Conservation (phyloP, 2,888 invertebrate genomes). For the Aspidiotus rigidus region DNA sequence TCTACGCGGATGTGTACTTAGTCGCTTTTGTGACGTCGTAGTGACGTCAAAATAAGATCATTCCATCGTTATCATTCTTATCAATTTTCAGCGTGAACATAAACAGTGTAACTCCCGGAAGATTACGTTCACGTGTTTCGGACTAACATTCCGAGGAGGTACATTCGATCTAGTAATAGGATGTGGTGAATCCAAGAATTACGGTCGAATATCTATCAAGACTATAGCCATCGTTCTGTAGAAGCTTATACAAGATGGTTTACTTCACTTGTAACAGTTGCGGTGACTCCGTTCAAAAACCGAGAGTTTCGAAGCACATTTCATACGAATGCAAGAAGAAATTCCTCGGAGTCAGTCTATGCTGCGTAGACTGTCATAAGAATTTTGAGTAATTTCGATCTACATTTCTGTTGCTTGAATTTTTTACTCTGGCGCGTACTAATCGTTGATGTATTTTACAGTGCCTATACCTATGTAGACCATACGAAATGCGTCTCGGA, state of each 20-base stretch:
- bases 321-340: conserved; percentile 34
- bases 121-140: too few species aligned
- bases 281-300: conserved; percentile 35
- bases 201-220: too few species aligned
- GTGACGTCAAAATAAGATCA: too few species aligned
- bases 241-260: conserved; percentile 29
- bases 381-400: conserved; percentile 35
- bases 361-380: conserved; percentile 35
- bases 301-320: conserved; percentile 35
- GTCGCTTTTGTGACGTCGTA: too few species aligned
- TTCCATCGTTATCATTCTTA: too few species aligned
- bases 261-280: conserved; percentile 36
- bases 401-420: neutral
- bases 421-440: neutral
- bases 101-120: too few species aligned
- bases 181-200: too few species aligned
- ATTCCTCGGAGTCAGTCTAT: conserved; percentile 29
- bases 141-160: too few species aligned
- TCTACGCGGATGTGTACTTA: too few species aligned
- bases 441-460: conserved; percentile 5
- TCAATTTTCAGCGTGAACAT: too few species aligned
- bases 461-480: conserved; percentile 17
- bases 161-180: too few species aligned
- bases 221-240: too few species aligned
- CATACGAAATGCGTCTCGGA: conserved; percentile 36